Evolutionary conservation across 2,113 vertebrate genomes (phyloP).

Genomic region (Dromas ardeola): DNA sequence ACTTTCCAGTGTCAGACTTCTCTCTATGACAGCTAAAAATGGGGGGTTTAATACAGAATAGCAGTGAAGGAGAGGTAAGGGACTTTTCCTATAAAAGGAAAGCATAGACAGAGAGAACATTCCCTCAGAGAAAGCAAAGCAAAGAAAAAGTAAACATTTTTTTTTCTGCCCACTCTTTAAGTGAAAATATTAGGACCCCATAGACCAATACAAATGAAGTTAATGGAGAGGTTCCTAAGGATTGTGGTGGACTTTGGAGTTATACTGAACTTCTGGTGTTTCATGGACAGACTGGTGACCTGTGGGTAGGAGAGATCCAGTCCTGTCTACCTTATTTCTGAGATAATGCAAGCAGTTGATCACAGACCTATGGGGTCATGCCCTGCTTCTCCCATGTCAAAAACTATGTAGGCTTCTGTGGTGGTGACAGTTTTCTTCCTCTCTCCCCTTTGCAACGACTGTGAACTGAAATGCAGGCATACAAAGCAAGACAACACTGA

Average conservation of each 20-base stretch:
- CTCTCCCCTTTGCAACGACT: background rate
- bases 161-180: background rate
- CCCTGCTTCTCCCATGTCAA: background rate
- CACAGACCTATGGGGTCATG: background rate
- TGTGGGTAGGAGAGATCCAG: background rate
- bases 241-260: background rate
- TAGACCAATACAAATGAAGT: background rate
- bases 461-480: background rate
- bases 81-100: background rate
- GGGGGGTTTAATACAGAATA: background rate
- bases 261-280: background rate
- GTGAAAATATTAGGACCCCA: background rate
- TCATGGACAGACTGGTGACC: background rate
- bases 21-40: background rate
- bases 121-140: background rate
- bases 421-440: background rate
- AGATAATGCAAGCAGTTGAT: background rate
- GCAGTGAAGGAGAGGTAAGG: background rate
- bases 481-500: background rate
- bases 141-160: background rate
- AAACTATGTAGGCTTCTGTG: background rate
- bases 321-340: background rate
- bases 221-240: background rate
- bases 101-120: background rate
- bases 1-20: background rate